Evolutionary conservation across 2,888 invertebrate species (phyloP), one percentile per base, ranked within the genome.

Genomic region (Euphydryas editha): DNA sequence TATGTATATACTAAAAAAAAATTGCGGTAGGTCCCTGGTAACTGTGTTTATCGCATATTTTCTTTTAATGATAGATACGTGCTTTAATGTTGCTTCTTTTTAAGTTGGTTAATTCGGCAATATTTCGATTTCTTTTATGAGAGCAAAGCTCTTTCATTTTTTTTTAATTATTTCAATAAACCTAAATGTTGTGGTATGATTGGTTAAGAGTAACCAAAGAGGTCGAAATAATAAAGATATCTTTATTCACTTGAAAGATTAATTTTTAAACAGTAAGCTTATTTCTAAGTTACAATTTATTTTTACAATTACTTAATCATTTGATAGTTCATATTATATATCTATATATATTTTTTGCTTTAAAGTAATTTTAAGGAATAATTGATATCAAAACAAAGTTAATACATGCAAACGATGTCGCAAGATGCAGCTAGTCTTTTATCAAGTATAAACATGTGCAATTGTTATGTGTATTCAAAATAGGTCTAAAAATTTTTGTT

Each of bases 391-490:
- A n/a, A 44, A 44, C 15, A 44, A 44, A 15, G 15, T n/a, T n/a
- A 44, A 44, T n/a, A 15, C 15, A 44, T 11, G 3, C 13, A 42
- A 42, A n/a, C 42, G 42, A 44, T n/a, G 42, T 44, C 42, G 15
- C 42, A 44, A 44, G 39, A 44, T n/a, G n/a, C n/a, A 44, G 42
- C 42, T 44, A 44, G 42, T 44, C 42, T 44, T 6, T 39, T 44
- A 44, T n/a, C n/a, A 44, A 44, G 42, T 44, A 44, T n/a, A 6
- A 44, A 44, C 15, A 1, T 39, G 15, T 6, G n/a, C 15, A 44
- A n/a, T 44, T 44, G n/a, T 44, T 44, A 44, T 5, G 42, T 44
- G 15, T n/a, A 44, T 6, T n/a, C 42, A 44, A 44, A n/a, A 44
- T 13, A 8, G 11, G 3, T 39, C 11, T 39, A 11, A 8, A 39